A percentile compares a stretch with the other conserved stretches of the same genome.
Conservation (phyloP, 2,113 vertebrate species). For the Hemiscyllium ocellatum region DNA sequence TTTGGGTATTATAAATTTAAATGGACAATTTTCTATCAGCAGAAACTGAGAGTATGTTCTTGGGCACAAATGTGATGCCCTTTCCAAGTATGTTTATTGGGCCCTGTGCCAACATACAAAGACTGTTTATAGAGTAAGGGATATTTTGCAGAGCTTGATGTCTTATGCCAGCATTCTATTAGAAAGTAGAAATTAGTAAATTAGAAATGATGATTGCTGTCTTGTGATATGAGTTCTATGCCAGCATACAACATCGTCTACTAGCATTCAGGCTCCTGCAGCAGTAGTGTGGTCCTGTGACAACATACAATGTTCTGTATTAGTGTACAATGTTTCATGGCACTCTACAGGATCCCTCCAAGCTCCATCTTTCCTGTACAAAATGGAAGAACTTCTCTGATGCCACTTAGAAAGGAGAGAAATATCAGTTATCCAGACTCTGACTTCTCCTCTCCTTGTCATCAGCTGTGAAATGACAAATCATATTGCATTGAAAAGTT, state of each 20-base stretch:
- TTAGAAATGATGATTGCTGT: not conserved
- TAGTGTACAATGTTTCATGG: not conserved
- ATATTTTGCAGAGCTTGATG: not conserved
- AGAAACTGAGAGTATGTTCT: not conserved
- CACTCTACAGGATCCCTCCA: not conserved
- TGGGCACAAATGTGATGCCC: not conserved
- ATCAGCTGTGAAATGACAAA: constrained; percentile 56
- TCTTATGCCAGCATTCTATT: not conserved
- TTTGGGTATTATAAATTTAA: not conserved
- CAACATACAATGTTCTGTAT: not conserved
- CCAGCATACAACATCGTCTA: not conserved
- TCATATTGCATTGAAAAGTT: constrained; percentile 48
- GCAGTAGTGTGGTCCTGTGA: not conserved
- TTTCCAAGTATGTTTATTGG: not conserved
- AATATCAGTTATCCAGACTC: constrained; percentile 43
- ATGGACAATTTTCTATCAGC: not conserved
- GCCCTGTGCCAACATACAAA: not conserved
- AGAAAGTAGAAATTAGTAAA: not conserved
- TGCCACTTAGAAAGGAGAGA: not conserved
- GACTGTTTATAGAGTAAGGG: too few relatives aligned
- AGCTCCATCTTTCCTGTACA: not conserved
- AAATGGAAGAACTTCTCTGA: not conserved
- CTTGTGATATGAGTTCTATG: not conserved
- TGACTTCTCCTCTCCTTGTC: constrained; percentile 18
- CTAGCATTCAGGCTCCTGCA: not conserved